A percentile compares a stretch with the other conserved stretches of the same genome.
phyloP scores from a whole-genome alignment of 2,113 vertebrate species.

The Dicrurus megarhynchus region DNA sequence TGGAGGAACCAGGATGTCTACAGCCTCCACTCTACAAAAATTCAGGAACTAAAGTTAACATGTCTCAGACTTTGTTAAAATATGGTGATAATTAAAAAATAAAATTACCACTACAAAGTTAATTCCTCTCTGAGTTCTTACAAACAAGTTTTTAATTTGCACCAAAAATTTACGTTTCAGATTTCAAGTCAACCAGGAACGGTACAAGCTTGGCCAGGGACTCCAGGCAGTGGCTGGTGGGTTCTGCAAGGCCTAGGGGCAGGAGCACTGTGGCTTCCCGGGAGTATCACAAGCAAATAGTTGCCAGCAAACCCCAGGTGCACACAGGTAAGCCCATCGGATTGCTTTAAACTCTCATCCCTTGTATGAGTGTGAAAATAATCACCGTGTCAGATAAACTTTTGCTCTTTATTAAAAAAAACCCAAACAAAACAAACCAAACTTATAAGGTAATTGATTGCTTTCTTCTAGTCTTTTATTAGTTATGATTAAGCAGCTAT shows the following conservation, averaged over 20 bases:
- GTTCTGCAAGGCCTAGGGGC: background rate
- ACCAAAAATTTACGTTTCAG: conserved; percentile 53
- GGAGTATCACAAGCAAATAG: background rate
- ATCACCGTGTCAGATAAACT: conserved; percentile 25
- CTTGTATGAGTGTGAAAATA: background rate
- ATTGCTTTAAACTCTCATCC: background rate
- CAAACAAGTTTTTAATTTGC: conserved; percentile 59
- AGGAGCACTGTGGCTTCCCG: background rate
- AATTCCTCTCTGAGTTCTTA: conserved; percentile 50
- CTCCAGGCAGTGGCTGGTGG: background rate
- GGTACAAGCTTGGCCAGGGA: background rate
- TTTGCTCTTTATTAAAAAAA: conserved; percentile 51
- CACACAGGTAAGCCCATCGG: background rate
- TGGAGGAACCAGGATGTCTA: background rate
- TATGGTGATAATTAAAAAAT: conserved; percentile 2
- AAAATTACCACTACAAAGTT: conserved; percentile 55
- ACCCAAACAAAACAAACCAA: background rate
- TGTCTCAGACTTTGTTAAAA: background rate
- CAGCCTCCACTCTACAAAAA: background rate
- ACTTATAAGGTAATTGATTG: conserved; percentile 69
- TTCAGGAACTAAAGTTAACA: background rate
- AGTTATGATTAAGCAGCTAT: conserved; percentile 64
- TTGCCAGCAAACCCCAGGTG: background rate
- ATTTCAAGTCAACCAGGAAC: background rate
- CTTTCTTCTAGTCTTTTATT: conserved; percentile 70